Evolutionary conservation across 2,888 invertebrate genomes (phyloP).

Genomic region (Strigamia crassipes): DNA sequence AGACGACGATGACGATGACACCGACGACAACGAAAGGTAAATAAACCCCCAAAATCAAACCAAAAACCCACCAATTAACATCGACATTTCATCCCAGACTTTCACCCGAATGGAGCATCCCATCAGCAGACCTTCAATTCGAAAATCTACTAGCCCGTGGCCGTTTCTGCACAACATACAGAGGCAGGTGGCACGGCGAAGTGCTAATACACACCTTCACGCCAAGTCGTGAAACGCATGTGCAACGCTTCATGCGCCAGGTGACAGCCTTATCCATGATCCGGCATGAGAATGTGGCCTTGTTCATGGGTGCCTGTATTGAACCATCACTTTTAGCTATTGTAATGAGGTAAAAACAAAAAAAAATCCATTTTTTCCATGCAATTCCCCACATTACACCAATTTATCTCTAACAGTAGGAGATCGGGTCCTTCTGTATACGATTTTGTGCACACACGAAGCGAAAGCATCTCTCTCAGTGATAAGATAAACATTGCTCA

Average conservation of each 20-base stretch:
- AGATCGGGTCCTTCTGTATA: constrained; percentile 56
- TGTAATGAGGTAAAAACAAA: constrained; percentile 57
- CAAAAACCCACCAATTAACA: not conserved
- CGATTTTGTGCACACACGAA: constrained; percentile 56
- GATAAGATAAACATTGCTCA: constrained; percentile 55
- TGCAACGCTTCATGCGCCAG: constrained; percentile 53
- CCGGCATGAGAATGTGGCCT: constrained; percentile 59
- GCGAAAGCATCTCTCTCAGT: constrained; percentile 54
- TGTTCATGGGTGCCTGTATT: constrained; percentile 60
- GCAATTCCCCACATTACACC: not conserved
- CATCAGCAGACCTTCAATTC: constrained; percentile 57
- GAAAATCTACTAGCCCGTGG: constrained; percentile 56
- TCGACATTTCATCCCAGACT: not conserved
- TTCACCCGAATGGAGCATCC: constrained; percentile 57
- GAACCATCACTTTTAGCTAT: constrained; percentile 58
- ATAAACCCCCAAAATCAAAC: not conserved
- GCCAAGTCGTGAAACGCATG: constrained; percentile 50
- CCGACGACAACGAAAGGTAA: not conserved
- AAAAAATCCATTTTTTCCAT: not conserved
- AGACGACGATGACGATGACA: constrained; percentile 48
- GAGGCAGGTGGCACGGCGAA: constrained; percentile 61
- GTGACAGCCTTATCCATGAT: constrained; percentile 58
- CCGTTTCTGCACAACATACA: constrained; percentile 56
- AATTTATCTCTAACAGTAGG: constrained; percentile 52
- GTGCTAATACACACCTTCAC: constrained; percentile 59